These are phyloP conservation scores for Lasioglossum baleicum DNA, from an alignment of 1,140 invertebrate species.

Conservation along the genomic window DNA sequence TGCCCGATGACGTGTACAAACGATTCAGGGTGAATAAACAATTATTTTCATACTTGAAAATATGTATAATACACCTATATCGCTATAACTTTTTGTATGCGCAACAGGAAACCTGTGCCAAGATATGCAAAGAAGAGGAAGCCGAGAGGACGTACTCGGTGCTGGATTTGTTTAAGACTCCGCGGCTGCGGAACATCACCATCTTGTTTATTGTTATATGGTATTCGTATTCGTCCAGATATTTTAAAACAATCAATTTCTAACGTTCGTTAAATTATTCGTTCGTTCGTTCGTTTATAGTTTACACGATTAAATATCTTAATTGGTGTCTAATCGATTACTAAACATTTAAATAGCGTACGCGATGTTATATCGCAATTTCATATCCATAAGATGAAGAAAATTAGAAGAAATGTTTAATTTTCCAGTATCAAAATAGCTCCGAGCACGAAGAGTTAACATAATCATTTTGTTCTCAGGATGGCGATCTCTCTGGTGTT, in stretches of 20 bases:
- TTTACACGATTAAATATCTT: too few species aligned
- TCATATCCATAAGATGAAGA: too few species aligned
- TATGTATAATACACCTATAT: not conserved
- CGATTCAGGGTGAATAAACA: slow-evolving; percentile 80
- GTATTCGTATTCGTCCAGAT: slow-evolving; percentile 79
- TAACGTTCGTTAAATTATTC: too few species aligned
- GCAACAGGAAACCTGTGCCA: slow-evolving; percentile 83
- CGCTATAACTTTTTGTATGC: not conserved
- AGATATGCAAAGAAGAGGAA: slow-evolving; percentile 84
- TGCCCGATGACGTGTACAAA: slow-evolving; percentile 86
- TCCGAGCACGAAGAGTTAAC: too few species aligned
- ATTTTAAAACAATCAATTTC: too few species aligned
- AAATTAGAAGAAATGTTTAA: too few species aligned
- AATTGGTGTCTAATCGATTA: too few species aligned
- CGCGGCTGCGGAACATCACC: slow-evolving; percentile 85
- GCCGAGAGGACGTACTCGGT: slow-evolving; percentile 86
- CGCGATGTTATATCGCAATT: too few species aligned
- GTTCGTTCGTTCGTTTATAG: too few species aligned
- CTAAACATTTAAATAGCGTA: too few species aligned
- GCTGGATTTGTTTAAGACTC: slow-evolving; percentile 88
- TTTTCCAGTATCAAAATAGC: too few species aligned
- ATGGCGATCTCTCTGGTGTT: slow-evolving; percentile 93
- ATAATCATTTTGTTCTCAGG: slow-evolving; percentile 71
- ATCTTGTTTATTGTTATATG: slow-evolving; percentile 89
- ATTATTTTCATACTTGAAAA: too few species aligned